Evolutionary conservation across 2,888 invertebrate genomes (phyloP).

Genomic region (Caradrina clavipalpis): DNA sequence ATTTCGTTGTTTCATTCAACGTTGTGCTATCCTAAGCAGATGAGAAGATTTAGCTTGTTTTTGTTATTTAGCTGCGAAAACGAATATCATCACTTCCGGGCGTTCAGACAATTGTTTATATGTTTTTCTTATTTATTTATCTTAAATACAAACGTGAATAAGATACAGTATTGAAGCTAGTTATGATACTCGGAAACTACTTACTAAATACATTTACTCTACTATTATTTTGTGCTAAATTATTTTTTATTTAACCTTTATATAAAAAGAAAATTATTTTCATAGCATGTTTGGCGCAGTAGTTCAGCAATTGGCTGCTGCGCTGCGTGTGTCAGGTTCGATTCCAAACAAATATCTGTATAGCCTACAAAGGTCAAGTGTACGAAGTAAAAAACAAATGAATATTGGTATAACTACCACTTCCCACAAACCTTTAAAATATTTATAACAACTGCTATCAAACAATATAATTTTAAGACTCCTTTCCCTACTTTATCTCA

Average conservation of each 20-base stretch:
- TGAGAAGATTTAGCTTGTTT: constrained; percentile 18
- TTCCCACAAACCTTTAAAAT: not conserved
- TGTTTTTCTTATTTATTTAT: constrained; percentile 16
- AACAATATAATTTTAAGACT: constrained; percentile 25
- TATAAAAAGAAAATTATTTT: no score
- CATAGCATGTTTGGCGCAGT: no score
- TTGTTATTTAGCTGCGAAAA: constrained; percentile 8
- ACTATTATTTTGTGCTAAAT: no score
- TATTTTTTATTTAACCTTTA: no score
- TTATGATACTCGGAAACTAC: not conserved
- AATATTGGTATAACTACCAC: no score
- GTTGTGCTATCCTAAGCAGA: constrained; percentile 22
- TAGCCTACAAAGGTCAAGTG: no score
- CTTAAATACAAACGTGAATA: not conserved
- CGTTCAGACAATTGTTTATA: not conserved
- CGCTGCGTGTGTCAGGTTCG: no score
- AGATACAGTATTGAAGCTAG: not conserved
- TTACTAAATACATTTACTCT: no score
- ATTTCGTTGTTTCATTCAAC: not conserved
- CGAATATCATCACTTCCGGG: constrained; percentile 4
- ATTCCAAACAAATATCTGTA: no score
- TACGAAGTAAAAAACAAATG: no score
- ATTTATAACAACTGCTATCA: not conserved
- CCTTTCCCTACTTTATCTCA: constrained; percentile 17
- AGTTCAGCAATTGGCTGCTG: no score